These are phyloP conservation scores for Anthopleura sola DNA, from an alignment of 64 coral and sea anemone species.

Conservation along the genomic window DNA sequence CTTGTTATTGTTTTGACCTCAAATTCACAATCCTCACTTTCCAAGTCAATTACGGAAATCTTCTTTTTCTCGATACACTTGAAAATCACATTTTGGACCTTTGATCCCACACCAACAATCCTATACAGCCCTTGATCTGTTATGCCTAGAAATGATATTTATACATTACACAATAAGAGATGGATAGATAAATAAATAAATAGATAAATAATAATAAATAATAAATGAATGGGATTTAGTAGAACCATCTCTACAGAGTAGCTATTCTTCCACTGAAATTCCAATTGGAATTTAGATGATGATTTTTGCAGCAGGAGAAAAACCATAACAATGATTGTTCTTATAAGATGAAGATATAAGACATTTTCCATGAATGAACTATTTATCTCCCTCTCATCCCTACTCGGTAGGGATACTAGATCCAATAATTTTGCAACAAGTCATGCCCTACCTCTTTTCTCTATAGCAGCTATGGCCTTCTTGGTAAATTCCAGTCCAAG, in stretches of 20 bases:
- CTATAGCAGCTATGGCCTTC: conserved; percentile 82
- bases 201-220: no score
- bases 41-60: conserved; percentile 46
- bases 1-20: conserved; percentile 93
- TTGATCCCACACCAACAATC: conserved; percentile 95
- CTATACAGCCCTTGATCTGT: conserved; percentile 96
- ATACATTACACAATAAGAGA: not conserved
- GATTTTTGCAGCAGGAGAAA: no score
- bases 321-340: no score
- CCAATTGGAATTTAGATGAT: no score
- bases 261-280: no score
- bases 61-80: conserved; percentile 85
- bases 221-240: no score
- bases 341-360: no score
- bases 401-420: no score
- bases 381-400: no score
- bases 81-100: conserved; percentile 90
- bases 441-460: conserved; percentile 71
- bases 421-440: not conserved
- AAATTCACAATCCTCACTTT: conserved; percentile 58
- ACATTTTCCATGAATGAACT: no score
- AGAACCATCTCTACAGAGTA: no score
- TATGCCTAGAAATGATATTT: conserved; percentile 48
- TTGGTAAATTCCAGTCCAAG: conserved; percentile 71
- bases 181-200: no score